Base-by-base conservation (phyloP, 2,113 vertebrate species). In the Entelurus aequoreus region DNA sequence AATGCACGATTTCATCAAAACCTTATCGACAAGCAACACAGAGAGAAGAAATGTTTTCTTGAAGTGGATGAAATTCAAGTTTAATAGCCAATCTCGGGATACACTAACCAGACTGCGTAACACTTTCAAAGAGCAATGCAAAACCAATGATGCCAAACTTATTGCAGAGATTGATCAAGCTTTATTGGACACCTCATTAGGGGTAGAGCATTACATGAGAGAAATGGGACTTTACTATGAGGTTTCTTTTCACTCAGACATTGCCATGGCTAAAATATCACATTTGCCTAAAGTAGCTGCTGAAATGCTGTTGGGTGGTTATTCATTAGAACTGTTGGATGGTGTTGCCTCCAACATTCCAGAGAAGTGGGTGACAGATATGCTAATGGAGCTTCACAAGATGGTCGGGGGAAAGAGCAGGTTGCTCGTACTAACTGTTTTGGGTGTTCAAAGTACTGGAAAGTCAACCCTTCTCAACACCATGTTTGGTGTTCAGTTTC, bases 401-500 rank as follows among this genome's bases (percentile, higher is more conserved):
- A 66, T 69, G 57, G 78, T 84, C 19, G 66, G 60, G 13, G n/a
- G 9, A 15, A 73, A 68, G 13, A 84, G 81, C n/a, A 68, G 46
- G 35, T 57, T 87, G 42, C 28, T 82, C 46, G 85, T 87, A 4
- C 8, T 89, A 19, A 69, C 82, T 0, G 85, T 88, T 49, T 60
- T 89, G 54, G 87, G 88, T 7, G 85, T 88, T 28, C 88, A 88
- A 70, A 88, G 84, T 40, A 66, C 68, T 12, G 84, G 88, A 15
- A 89, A 93, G 60, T 93, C 92, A 67, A 93, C 90, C 0, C 89
- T 93, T 1, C 89, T 93, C 35, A 93, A 93, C 78, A 92, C 90
- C 62, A 93, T 93, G 92, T 93, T 93, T 63, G 91, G 92, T 11
- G 84, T 92, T 21, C 88, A 90, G 69, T 93, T 93, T n/a, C n/a